Base-by-base conservation (phyloP, 2,888 invertebrate genomes). In the Apotomis betuletana region DNA sequence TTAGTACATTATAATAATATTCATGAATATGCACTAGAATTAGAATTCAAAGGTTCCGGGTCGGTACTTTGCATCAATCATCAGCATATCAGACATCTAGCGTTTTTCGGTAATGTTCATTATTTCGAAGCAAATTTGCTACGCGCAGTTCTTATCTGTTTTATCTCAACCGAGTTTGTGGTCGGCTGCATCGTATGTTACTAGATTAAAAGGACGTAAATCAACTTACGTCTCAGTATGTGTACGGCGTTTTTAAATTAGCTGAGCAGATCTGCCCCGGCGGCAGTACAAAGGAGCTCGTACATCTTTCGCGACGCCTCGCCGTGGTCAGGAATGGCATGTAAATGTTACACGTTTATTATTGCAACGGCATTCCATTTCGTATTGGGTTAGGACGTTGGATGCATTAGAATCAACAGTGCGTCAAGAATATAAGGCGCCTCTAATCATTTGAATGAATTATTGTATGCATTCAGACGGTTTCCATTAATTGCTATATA, bases 271-370 rank as follows among this genome's bases (percentile, higher is more conserved):
- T 55, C 59, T 51, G 51, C 51, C 13, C 62, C 70, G 74, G 74
- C 78, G 78, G 79, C 76, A 68, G 69, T 69, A 75, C 78, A 78
- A 78, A 79, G 78, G 52, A 57, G 75, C 58, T 75, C 76, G 72
- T 79, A 74, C 75, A 73, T 77, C 77, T 76, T 73, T 62, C 57
- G 67, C 74, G 73, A 76, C 74, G 73, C 77, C 67, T 57, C 9
- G 54, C 65, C 51, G 69, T 67, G 74, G 61, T 63, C 74, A 70
- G 74, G 74, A 77, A 77, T 75, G 77, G 71, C 74, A 78, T 76
- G 77, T 75, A 79, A 78, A 77, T 76, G 72, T 69, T 61, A 68
- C 57, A 71, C 70, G 67, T 74, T 76, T 69, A 74, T 73, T 70
- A 74, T 74, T 75, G 70, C 72, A 73, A 72, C 63, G 69, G 70